Percentiles rank a stretch among this genome's conserved stretches.
Evolutionary conservation across 2,797 vertebrate genomes (phyloP).

Genomic region (Carduelis carduelis): DNA sequence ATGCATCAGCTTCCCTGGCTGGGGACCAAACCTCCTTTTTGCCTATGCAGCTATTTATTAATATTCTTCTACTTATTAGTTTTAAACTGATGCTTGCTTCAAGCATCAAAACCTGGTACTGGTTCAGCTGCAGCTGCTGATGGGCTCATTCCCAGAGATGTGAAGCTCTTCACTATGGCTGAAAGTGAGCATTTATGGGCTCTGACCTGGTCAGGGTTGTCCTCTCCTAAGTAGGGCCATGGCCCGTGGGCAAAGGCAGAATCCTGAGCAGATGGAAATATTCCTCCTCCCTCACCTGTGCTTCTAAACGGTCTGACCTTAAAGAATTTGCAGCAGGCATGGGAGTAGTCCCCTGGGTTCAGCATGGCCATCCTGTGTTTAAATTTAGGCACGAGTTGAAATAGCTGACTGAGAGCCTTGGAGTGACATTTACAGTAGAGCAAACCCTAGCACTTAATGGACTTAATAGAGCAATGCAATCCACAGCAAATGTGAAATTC

Average conservation of each 20-base stretch:
- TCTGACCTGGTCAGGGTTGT: background rate
- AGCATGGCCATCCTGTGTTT: background rate
- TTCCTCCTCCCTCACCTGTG: background rate
- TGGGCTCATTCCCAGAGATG: background rate
- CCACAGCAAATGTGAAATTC: background rate
- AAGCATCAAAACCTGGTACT: background rate
- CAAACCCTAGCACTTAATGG: background rate
- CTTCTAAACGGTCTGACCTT: background rate
- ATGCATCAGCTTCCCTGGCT: conserved; percentile 30
- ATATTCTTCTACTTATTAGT: background rate
- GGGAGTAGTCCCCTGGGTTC: background rate
- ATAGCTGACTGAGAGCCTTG: background rate
- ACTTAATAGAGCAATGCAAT: background rate
- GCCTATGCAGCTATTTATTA: conserved; percentile 8
- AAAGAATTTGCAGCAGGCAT: background rate
- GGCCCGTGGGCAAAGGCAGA: background rate
- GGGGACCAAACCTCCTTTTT: conserved; percentile 5
- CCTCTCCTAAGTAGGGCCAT: background rate
- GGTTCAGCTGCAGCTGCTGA: background rate
- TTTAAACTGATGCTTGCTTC: background rate
- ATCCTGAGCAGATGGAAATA: background rate
- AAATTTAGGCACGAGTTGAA: background rate
- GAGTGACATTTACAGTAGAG: background rate
- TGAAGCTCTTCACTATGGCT: background rate
- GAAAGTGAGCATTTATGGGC: background rate